These are phyloP conservation scores for Agrochola lota DNA, from an alignment of 2,888 invertebrate species.

Conservation along the genomic window DNA sequence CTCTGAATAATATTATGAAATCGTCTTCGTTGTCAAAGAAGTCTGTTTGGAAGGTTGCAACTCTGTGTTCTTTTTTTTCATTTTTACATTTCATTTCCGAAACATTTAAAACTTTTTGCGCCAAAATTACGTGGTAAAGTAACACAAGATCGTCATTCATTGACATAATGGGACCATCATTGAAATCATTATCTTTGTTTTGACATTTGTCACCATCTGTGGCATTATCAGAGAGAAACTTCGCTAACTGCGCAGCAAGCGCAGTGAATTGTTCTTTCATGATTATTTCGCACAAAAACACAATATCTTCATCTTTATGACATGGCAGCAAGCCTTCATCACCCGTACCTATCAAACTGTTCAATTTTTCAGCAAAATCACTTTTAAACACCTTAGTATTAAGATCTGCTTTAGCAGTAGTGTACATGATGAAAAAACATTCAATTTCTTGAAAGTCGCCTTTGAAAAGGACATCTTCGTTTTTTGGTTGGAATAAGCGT, in stretches of 20 bases:
- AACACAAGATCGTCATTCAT: conserved; percentile 39
- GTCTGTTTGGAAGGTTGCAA: conserved; percentile 31
- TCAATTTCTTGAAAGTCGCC: conserved; percentile 42
- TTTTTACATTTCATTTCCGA: conserved; percentile 25
- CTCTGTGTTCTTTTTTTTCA: conserved; percentile 32
- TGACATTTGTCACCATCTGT: conserved; percentile 1
- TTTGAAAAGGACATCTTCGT: conserved; percentile 43
- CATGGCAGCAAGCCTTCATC: conserved; percentile 10
- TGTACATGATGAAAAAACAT: conserved; percentile 56
- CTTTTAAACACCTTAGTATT: conserved; percentile 5
- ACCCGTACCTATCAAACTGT: conserved; percentile 50
- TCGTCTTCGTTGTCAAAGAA: conserved; percentile 42
- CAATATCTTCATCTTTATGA: conserved; percentile 33
- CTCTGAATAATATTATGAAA: conserved; percentile 35
- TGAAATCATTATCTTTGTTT: not conserved
- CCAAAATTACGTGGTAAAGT: conserved; percentile 52
- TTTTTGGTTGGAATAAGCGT: conserved; percentile 26
- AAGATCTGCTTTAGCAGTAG: conserved; percentile 45
- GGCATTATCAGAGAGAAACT: conserved; percentile 26
- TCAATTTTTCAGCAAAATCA: conserved; percentile 18
- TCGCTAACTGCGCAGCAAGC: conserved; percentile 39
- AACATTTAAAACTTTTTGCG: conserved; percentile 42
- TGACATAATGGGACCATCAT: conserved; percentile 19
- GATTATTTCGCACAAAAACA: conserved; percentile 36
- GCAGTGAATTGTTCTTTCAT: conserved; percentile 42